These are phyloP conservation scores for Bovichtus variegatus DNA, from an alignment of 2,797 vertebrate species.

Conservation along the genomic window DNA sequence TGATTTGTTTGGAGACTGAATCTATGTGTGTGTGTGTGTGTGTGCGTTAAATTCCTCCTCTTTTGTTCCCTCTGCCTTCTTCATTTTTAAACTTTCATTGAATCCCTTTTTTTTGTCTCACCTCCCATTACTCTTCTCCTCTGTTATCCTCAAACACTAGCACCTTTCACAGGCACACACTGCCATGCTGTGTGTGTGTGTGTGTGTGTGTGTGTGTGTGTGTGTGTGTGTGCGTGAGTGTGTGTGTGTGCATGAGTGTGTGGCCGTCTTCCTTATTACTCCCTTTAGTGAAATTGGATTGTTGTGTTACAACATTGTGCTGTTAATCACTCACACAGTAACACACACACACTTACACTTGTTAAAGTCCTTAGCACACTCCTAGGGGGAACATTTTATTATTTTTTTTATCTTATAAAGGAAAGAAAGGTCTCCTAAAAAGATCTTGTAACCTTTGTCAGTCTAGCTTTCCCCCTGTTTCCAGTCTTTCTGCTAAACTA, in stretches of 20 bases:
- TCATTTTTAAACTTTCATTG: constrained; percentile 33
- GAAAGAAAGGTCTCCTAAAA: too few species aligned
- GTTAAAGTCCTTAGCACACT: too few species aligned
- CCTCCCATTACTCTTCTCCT: constrained; percentile 2
- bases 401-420: too few species aligned
- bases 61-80: neutral
- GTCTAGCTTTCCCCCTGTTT: too few species aligned
- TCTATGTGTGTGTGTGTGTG: constrained; percentile 4
- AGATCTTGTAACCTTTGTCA: too few species aligned
- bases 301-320: neutral
- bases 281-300: neutral
- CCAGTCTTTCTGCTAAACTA: too few species aligned
- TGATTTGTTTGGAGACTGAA: constrained; percentile 19
- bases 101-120: constrained; percentile 2
- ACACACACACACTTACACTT: too few species aligned
- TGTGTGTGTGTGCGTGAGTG: too few species aligned
- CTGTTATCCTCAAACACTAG: constrained; percentile 6
- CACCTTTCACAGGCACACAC: neutral
- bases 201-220: too few species aligned
- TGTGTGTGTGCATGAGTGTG: too few species aligned
- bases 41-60: constrained; percentile 3
- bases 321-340: neutral
- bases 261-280: neutral
- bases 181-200: too few species aligned
- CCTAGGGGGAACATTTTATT: too few species aligned